These are phyloP conservation scores for Myopa tessellatipennis DNA, from an alignment of 2,888 invertebrate genomes.

Conservation along the genomic window DNA sequence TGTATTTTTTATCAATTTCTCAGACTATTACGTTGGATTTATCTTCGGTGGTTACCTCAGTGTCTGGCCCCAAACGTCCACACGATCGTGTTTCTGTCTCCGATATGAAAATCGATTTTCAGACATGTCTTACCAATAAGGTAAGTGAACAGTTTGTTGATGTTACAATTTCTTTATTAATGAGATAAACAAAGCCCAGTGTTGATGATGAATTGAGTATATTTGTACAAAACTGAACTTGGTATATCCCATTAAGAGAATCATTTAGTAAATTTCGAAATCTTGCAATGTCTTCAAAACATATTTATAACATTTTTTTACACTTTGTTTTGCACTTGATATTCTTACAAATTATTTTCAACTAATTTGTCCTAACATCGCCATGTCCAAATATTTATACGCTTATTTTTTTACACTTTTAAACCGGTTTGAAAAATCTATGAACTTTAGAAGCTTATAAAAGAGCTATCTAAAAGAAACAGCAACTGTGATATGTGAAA, in stretches of 20 bases:
- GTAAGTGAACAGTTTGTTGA: conserved; percentile 71
- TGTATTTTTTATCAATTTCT: background rate
- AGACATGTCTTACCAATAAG: conserved; percentile 85
- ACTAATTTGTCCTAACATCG: conserved; percentile 7
- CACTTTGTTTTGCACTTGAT: too few relatives aligned
- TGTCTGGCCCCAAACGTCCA: conserved; percentile 96
- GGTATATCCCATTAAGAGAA: conserved; percentile 68
- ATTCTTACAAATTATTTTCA: too few relatives aligned
- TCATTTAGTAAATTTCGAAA: conserved; percentile 37
- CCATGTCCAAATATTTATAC: too few relatives aligned
- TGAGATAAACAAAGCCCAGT: conserved; percentile 70
- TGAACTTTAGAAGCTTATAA: conserved; percentile 60
- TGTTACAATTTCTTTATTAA: conserved; percentile 54
- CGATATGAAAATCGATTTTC: conserved; percentile 92
- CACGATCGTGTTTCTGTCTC: conserved; percentile 94
- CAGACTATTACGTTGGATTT: conserved; percentile 77
- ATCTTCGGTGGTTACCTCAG: conserved; percentile 88
- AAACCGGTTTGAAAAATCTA: background rate
- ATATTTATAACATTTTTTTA: too few relatives aligned
- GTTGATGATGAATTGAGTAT: conserved; percentile 63
- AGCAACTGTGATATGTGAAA: conserved; percentile 67
- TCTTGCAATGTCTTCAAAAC: too few relatives aligned
- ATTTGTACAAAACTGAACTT: conserved; percentile 64
- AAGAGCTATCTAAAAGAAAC: conserved; percentile 69
- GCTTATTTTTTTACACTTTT: conserved; percentile 13